These are phyloP conservation scores for Cremastobaeus sp. DNA, from an alignment of 2,888 invertebrate genomes.

Conservation along the genomic window DNA sequence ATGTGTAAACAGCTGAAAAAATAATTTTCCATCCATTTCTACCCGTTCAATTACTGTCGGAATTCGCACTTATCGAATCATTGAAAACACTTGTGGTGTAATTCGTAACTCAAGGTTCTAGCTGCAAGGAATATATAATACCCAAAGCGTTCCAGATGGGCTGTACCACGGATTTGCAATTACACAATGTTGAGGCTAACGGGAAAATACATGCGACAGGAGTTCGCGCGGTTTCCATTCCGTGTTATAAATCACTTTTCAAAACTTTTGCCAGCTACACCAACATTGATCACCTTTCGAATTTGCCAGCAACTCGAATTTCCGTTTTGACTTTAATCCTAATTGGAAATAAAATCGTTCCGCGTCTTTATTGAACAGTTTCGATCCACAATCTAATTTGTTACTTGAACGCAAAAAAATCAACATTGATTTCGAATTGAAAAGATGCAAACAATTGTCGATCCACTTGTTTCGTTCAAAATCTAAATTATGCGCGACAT, in stretches of 20 bases:
- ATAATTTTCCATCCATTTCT: no score
- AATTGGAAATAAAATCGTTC: slow-evolving; percentile 17
- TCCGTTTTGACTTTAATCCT: slow-evolving; percentile 7
- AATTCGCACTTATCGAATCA: slow-evolving; percentile 53
- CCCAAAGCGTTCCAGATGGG: slow-evolving; percentile 49
- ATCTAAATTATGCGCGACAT: no score
- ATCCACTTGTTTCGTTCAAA: no score
- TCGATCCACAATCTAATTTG: no score
- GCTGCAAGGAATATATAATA: slow-evolving; percentile 53
- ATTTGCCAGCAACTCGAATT: slow-evolving; percentile 34
- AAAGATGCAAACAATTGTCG: no score
- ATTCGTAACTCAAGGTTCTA: slow-evolving; percentile 37
- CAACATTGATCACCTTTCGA: slow-evolving; percentile 41
- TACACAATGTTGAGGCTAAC: slow-evolving; percentile 42
- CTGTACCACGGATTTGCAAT: slow-evolving; percentile 48
- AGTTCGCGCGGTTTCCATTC: slow-evolving; percentile 44
- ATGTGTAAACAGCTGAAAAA: no score
- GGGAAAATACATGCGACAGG: slow-evolving; percentile 44
- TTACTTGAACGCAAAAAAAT: no score
- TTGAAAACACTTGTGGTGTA: slow-evolving; percentile 39
- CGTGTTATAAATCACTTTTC: slow-evolving; percentile 52
- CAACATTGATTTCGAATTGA: no score
- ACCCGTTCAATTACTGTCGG: slow-evolving; percentile 28
- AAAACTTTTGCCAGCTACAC: slow-evolving; percentile 46
- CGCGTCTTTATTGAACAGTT: no score